Conservation (phyloP, 2,113 vertebrate species). For the Strigops habroptila region DNA sequence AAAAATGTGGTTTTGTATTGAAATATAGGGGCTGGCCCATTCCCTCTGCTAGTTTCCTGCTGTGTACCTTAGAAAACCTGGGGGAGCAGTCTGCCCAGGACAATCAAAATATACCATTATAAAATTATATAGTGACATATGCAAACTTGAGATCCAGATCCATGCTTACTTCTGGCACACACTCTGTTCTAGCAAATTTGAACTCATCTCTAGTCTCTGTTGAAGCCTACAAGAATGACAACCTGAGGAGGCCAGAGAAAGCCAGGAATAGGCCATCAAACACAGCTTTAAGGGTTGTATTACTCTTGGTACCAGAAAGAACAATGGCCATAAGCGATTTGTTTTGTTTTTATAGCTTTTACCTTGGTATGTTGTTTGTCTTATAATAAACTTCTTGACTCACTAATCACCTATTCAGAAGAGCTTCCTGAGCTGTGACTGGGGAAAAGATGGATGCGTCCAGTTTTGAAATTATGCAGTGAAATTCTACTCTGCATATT, state of each 20-base stretch:
- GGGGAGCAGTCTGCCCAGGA: background rate
- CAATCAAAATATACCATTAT: background rate
- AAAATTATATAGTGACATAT: background rate
- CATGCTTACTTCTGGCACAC: background rate
- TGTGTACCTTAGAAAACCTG: background rate
- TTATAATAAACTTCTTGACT: background rate
- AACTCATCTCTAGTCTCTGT: background rate
- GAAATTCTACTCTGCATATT: constrained; percentile 29
- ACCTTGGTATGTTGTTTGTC: background rate
- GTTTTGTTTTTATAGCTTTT: constrained; percentile 27
- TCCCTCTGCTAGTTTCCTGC: background rate
- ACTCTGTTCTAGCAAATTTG: background rate
- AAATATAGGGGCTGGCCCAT: background rate
- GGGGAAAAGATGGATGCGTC: background rate
- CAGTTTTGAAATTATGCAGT: constrained; percentile 13
- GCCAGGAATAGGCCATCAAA: background rate
- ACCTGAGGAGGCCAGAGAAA: background rate
- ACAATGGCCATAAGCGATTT: background rate
- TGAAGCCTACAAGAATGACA: background rate
- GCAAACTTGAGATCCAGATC: background rate
- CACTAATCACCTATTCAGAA: background rate
- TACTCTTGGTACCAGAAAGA: background rate
- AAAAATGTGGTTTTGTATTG: background rate
- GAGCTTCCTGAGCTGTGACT: constrained; percentile 17
- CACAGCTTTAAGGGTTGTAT: background rate